Evolutionary conservation across 2,113 vertebrate species (phyloP).

Genomic region (Taurulus bubalis): DNA sequence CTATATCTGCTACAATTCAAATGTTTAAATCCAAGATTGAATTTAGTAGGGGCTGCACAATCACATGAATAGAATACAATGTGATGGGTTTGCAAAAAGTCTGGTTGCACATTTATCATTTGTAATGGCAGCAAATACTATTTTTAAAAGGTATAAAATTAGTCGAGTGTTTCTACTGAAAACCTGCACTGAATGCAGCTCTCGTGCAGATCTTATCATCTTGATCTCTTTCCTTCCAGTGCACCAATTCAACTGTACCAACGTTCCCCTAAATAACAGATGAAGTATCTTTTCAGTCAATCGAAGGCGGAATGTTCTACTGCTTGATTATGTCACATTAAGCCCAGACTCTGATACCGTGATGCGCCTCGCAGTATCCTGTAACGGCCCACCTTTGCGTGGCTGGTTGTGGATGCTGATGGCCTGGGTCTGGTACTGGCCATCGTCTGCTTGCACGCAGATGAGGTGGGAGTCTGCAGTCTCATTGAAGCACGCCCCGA

Average conservation of each 20-base stretch:
- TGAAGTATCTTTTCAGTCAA: background rate
- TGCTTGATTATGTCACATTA: background rate
- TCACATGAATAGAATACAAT: background rate
- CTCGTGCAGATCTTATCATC: background rate
- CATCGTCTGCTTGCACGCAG: conserved; percentile 96
- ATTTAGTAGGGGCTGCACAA: background rate
- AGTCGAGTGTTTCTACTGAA: background rate
- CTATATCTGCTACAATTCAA: background rate
- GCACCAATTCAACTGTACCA: background rate
- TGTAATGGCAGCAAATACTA: background rate
- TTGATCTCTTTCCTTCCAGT: background rate
- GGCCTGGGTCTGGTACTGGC: conserved; percentile 98
- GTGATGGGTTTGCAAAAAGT: background rate
- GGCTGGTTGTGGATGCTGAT: conserved; percentile 99
- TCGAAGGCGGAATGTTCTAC: too few relatives aligned
- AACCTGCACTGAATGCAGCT: background rate
- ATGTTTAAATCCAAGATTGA: background rate
- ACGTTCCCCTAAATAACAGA: background rate
- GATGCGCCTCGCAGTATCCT: background rate
- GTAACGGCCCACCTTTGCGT: conserved; percentile 88
- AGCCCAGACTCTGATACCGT: background rate
- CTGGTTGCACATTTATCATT: background rate
- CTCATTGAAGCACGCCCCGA: conserved; percentile 96
- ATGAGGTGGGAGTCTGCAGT: conserved; percentile 99
- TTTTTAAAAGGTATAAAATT: background rate